phyloP scores from a whole-genome alignment of 1,140 invertebrate species.

The Drosophila equinoxialis region DNA sequence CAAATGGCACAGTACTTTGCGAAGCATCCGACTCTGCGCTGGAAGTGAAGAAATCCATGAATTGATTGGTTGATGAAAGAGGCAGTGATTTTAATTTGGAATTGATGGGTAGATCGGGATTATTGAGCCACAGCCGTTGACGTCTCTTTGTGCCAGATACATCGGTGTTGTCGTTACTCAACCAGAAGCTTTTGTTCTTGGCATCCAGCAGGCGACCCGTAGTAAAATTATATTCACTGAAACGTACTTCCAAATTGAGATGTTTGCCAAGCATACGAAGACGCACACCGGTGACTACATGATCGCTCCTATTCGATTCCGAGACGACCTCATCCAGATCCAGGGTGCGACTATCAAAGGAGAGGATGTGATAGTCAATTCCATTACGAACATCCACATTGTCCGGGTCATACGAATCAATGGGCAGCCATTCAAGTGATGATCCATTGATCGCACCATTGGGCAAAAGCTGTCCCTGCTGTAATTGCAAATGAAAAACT shows the following conservation, averaged over 20 bases:
- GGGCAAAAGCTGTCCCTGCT: conserved; percentile 87
- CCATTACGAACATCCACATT: conserved; percentile 84
- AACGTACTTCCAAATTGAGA: conserved; percentile 91
- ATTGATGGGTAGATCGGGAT: conserved; percentile 88
- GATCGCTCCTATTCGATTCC: conserved; percentile 88
- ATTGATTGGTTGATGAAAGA: conserved; percentile 89
- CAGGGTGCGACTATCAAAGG: conserved; percentile 88
- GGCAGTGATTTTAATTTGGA: conserved; percentile 84
- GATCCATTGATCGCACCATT: conserved; percentile 86
- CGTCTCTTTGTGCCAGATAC: conserved; percentile 83
- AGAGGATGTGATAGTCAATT: conserved; percentile 89
- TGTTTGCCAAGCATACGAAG: conserved; percentile 90
- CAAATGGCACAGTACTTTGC: conserved; percentile 92
- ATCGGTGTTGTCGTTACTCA: conserved; percentile 90
- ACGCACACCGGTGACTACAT: conserved; percentile 85
- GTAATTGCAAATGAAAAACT: conserved; percentile 91
- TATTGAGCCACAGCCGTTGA: conserved; percentile 84
- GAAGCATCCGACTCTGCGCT: conserved; percentile 90
- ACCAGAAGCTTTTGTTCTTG: conserved; percentile 87
- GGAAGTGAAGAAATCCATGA: conserved; percentile 89
- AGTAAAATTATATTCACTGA: conserved; percentile 90
- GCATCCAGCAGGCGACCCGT: conserved; percentile 87
- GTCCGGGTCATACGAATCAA: conserved; percentile 85
- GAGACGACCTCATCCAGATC: conserved; percentile 91
- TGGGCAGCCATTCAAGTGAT: conserved; percentile 86